These are phyloP conservation scores for Phyllotreta cruciferae DNA, from an alignment of 2,888 invertebrate species.

Conservation along the genomic window DNA sequence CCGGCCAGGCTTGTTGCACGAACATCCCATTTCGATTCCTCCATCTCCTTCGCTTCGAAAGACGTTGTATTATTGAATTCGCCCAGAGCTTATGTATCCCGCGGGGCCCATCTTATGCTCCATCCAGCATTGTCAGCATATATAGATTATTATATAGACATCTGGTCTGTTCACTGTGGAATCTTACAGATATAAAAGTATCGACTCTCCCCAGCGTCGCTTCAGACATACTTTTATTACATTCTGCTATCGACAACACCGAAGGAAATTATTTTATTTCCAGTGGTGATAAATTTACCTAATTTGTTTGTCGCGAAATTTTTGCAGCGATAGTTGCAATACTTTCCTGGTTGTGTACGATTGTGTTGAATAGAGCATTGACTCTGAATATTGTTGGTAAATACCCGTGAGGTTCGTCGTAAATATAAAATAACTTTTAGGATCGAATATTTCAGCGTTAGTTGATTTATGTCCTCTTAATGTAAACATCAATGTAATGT, in stretches of 20 bases:
- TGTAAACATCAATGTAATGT: no score
- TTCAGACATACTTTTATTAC: background rate
- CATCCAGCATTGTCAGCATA: conserved; percentile 62
- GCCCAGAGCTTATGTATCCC: conserved; percentile 61
- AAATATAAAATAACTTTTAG: no score
- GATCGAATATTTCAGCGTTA: no score
- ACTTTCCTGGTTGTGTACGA: no score
- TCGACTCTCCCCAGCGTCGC: conserved; percentile 45
- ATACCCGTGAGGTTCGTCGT: no score
- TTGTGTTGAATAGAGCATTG: no score
- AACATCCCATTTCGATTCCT: conserved; percentile 46
- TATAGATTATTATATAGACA: conserved; percentile 64
- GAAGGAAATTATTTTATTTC: background rate
- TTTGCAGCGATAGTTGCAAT: no score
- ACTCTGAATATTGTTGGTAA: no score
- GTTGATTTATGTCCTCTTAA: no score
- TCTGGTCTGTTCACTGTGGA: conserved; percentile 59
- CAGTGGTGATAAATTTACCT: no score
- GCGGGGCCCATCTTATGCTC: conserved; percentile 58
- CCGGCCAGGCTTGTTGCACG: conserved; percentile 41
- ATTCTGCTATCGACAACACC: background rate
- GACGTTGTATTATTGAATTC: conserved; percentile 60
- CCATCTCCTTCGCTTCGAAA: conserved; percentile 40
- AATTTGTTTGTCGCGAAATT: no score
- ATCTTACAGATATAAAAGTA: conserved; percentile 60